These are phyloP conservation scores for Lepus townsendii DNA, from an alignment of 2,797 vertebrate species.

Conservation along the genomic window DNA sequence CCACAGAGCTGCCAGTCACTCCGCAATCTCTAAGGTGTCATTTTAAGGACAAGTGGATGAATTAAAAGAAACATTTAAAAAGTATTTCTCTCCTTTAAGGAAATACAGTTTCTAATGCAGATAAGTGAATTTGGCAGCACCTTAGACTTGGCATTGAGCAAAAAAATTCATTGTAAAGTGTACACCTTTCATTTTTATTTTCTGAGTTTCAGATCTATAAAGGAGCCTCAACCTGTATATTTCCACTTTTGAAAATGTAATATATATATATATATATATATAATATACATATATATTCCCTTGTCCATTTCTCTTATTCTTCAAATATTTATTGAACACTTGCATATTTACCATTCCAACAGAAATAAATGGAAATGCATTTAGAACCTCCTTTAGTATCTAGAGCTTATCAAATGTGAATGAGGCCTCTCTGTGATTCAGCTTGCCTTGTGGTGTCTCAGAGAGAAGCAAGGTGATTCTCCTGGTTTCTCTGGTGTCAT, in stretches of 20 bases:
- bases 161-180: slow-evolving; percentile 72
- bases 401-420: not conserved
- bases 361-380: slow-evolving; percentile 39
- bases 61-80: slow-evolving; percentile 61
- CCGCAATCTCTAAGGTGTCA: slow-evolving; percentile 20
- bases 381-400: slow-evolving; percentile 14
- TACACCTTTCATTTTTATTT: slow-evolving; percentile 66
- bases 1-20: slow-evolving; percentile 36
- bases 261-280: not conserved
- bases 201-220: slow-evolving; percentile 60
- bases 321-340: slow-evolving; percentile 57
- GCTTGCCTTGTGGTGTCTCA: not conserved
- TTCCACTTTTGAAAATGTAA: slow-evolving; percentile 50
- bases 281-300: not conserved
- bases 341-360: slow-evolving; percentile 12
- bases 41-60: slow-evolving; percentile 60
- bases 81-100: not conserved
- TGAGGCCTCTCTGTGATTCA: not conserved
- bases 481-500: slow-evolving; percentile 36
- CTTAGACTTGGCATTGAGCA: slow-evolving; percentile 51
- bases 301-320: slow-evolving; percentile 15
- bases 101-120: slow-evolving; percentile 62
- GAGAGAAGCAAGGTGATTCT: not conserved
- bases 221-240: slow-evolving; percentile 49
- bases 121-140: slow-evolving; percentile 70